Evolutionary conservation across 1,140 invertebrate genomes (phyloP), one percentile per base, ranked within the genome.

Genomic region (Dysdera silvatica): DNA sequence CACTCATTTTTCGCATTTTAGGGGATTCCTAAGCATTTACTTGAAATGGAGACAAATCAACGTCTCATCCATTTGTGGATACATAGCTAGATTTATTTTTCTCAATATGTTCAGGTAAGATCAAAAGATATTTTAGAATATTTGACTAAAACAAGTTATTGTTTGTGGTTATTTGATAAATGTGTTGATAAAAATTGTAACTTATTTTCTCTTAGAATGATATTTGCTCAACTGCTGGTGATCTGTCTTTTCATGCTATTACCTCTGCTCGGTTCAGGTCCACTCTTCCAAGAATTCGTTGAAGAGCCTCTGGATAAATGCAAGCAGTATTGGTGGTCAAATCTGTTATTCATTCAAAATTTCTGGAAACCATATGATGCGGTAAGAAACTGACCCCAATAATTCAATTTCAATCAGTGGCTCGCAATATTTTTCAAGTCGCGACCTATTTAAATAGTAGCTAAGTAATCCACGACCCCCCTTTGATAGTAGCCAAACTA

Each of bases 291-390:
- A 16, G 69, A 70, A 45, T 65, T 60, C 24, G 48, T 68, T 4
- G 48, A 65, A 7, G 45, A 45, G 28, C 61, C 66, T 14, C 4
- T 67, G 12, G 24, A 62, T 18, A 65, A 65, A 3, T 71, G 69
- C 57, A 47, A 37, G 16, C 41, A 67, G 4, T 45, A 29, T 26
- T 68, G 64, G 63, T 71, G 67, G 67, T 52, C 51, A 32, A 68
- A 63, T 23, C 7, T 68, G 6, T 45, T 68, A 3, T 71, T 68
- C 28, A 63, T 69, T 20, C 63, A 69, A 23, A 71, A 71, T 35
- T 67, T 58, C 43, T 20, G 55, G 3, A 53, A 53, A 16, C 61
- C 61, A 2, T 63, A 63, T n/a, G 61, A 63, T 23, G 49, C 45
- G n/a, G 61, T 63, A 40, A 63, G 61, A 47, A 45, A 14, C 18